Conservation (phyloP, 2,888 invertebrate species). For the Acleris holmiana region DNA sequence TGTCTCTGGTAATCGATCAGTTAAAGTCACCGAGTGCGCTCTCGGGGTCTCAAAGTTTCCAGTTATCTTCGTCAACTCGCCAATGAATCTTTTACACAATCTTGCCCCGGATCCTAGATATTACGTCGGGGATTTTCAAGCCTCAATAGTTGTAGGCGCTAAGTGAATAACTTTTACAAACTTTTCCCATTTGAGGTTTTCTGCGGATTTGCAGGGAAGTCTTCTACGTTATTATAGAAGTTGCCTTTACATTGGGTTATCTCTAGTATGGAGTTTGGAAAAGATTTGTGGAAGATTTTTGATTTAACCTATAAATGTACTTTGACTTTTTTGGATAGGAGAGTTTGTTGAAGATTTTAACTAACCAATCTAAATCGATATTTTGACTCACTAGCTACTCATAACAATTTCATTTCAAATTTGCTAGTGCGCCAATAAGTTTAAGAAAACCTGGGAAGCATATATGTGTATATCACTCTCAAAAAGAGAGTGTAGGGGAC, state of each 20-base stretch:
- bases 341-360: too few relatives aligned
- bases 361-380: too few relatives aligned
- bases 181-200: constrained; percentile 30
- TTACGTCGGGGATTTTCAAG: constrained; percentile 18
- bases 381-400: too few relatives aligned
- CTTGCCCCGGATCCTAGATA: constrained; percentile 9
- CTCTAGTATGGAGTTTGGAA: background rate
- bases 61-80: background rate
- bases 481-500: too few relatives aligned
- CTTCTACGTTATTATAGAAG: constrained; percentile 17
- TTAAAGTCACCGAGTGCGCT: too few relatives aligned
- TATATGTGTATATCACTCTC: too few relatives aligned
- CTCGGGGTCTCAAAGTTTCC: constrained; percentile 2
- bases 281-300: background rate
- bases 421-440: too few relatives aligned
- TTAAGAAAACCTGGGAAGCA: too few relatives aligned
- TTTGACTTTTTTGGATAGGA: background rate
- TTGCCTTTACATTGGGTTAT: background rate
- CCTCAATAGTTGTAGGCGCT: constrained; percentile 4
- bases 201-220: constrained; percentile 26
- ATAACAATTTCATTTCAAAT: too few relatives aligned
- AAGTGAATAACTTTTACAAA: constrained; percentile 32
- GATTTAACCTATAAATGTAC: too few relatives aligned
- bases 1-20: too few relatives aligned
- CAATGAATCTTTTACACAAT: constrained; percentile 26